Evolutionary conservation across 2,797 vertebrate genomes (phyloP), one percentile per base, ranked within the genome.

Genomic region (Valencia hispanica): DNA sequence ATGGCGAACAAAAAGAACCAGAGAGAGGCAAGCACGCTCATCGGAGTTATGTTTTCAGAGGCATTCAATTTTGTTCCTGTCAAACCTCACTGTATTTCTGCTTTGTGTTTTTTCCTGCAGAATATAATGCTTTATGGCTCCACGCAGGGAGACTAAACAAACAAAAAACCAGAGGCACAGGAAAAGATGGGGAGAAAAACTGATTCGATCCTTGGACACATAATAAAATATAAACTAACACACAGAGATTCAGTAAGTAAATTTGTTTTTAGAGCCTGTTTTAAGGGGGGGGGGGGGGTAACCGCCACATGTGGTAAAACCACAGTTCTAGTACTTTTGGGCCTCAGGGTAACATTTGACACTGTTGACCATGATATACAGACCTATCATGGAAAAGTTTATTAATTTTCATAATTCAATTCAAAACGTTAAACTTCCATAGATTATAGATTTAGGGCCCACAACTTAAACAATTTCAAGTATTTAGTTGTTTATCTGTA

Each of bases 1-100:
- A 15, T 50, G 12, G 41, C 5, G 20, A 45, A 63, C 41, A 61
- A 57, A 68, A 43, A 18, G n/a, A 73, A 69, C 4, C 68, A 68
- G 68, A 79, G 65, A 76, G 53, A 51, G 48, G 43, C 18, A 3
- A 4, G 22, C 70, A 32, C 72, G 50, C 59, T 66, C 66, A 73
- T 57, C 76, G 36, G 51, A 87, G 68, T 73, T 73, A 73, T 82
- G 78, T 84, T 81, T 85, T 86, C 20, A 39, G 72, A 80, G 41
- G 72, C 77, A 78, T 83, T 88, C 79, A 77, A 84, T 90, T 89
- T 85, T 63, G 70, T 55, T 87, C 77, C 78, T 22, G 36, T 86
- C 86, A 83, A 85, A 84, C 55, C 47, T 73, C 43, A 50, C 70
- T 72, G 45, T 83, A 51, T 72, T 84, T 75, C 18, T 78, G 57